A percentile compares a stretch with the other conserved stretches of the same genome.
Evolutionary conservation across 2,888 invertebrate species (phyloP).

Genomic region (Ochropleura leucogaster): DNA sequence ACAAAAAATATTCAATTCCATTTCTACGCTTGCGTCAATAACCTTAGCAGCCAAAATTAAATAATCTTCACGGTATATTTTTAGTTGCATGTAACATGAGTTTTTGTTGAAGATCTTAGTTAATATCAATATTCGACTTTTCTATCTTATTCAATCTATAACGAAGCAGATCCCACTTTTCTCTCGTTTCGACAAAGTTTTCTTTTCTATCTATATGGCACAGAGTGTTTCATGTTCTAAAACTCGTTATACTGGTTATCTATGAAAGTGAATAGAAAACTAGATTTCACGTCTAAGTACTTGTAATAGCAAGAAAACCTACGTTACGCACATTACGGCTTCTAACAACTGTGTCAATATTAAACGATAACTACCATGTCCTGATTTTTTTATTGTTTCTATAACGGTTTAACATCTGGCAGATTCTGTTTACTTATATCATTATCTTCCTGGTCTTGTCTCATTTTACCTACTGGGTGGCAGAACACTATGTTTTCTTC

Average conservation of each 20-base stretch:
- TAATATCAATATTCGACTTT: neutral
- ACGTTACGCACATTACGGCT: neutral
- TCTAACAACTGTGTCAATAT: constrained; percentile 10
- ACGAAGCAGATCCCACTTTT: neutral
- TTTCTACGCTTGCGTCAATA: neutral
- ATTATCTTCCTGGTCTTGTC: no score
- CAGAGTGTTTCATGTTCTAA: neutral
- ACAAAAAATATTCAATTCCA: neutral
- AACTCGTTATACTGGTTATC: neutral
- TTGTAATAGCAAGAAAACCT: neutral
- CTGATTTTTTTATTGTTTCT: neutral
- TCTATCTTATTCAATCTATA: neutral
- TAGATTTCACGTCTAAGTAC: neutral
- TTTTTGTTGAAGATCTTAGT: constrained; percentile 5
- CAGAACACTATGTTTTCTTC: no score
- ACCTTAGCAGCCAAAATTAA: neutral
- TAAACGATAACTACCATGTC: neutral
- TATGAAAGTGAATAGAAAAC: constrained; percentile 5
- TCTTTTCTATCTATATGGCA: neutral
- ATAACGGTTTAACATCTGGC: neutral
- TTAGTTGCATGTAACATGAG: neutral
- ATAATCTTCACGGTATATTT: constrained; percentile 9
- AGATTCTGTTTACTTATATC: neutral
- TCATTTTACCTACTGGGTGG: no score
- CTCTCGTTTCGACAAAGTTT: neutral